A percentile compares a stretch with the other conserved stretches of the same genome.
Evolutionary conservation across 2,113 vertebrate species (phyloP).

Genomic region (Craseonycteris thonglongyai): DNA sequence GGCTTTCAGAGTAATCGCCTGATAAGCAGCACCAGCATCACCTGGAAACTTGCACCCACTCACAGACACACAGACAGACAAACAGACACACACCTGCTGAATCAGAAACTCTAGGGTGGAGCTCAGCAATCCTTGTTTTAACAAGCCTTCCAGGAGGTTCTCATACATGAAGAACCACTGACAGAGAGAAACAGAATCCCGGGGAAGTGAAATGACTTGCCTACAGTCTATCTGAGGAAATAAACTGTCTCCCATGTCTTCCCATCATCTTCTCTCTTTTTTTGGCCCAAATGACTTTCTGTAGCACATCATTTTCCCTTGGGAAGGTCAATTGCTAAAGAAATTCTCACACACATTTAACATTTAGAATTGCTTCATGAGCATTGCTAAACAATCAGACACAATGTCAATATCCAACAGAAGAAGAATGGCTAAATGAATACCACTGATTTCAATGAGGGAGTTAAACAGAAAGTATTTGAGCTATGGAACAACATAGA

Average conservation of each 20-base stretch:
- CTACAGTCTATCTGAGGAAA: background rate
- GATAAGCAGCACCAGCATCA: background rate
- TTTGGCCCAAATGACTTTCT: background rate
- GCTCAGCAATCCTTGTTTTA: background rate
- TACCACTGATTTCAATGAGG: background rate
- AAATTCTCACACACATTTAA: background rate
- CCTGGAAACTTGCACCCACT: background rate
- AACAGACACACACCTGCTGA: background rate
- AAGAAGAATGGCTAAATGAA: background rate
- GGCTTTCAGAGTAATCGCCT: background rate
- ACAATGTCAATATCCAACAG: background rate
- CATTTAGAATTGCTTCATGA: slow-evolving; percentile 22
- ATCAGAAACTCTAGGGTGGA: background rate
- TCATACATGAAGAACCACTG: background rate
- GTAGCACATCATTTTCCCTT: background rate
- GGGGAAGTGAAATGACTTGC: background rate
- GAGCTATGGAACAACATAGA: background rate
- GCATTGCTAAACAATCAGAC: background rate
- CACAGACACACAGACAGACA: too few relatives aligned
- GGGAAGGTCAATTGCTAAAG: background rate
- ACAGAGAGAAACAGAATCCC: background rate
- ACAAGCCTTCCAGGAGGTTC: background rate
- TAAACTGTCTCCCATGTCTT: background rate
- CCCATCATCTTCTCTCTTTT: background rate
- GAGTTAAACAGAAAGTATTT: background rate